Evolutionary conservation across 2,113 vertebrate genomes (phyloP).

Genomic region (Pelodiscus sinensis): DNA sequence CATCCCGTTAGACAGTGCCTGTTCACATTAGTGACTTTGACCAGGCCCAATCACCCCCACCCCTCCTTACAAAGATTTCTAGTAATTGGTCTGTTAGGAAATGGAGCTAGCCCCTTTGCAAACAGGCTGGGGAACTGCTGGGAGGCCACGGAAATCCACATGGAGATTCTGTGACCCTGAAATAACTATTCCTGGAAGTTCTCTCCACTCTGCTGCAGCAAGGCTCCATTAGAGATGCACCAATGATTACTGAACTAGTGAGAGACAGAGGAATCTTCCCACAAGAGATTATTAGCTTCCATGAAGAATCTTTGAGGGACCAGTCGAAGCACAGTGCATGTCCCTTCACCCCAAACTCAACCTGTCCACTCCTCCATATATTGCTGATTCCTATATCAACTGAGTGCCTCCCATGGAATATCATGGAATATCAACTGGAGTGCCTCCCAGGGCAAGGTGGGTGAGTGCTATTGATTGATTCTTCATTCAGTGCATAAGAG

Average conservation of each 20-base stretch:
- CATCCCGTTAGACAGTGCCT: background rate
- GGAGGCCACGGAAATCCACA: background rate
- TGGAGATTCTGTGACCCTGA: background rate
- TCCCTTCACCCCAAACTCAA: background rate
- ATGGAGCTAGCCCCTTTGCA: background rate
- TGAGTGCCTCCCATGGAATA: background rate
- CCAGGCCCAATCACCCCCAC: background rate
- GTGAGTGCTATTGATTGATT: background rate
- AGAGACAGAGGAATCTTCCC: background rate
- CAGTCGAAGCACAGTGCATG: background rate
- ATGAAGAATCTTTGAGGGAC: background rate
- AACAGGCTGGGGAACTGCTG: background rate
- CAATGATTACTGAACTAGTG: background rate
- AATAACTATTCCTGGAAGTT: background rate
- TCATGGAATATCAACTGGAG: no score
- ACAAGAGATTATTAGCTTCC: background rate
- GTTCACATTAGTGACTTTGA: background rate
- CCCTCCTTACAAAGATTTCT: background rate
- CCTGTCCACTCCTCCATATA: background rate
- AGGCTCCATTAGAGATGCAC: background rate
- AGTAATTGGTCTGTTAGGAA: background rate
- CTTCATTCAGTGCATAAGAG: background rate
- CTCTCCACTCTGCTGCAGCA: background rate
- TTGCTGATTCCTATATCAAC: background rate
- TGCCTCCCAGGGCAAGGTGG: background rate